Evolutionary conservation across 2,888 invertebrate genomes (phyloP).

Genomic region (Dyspetes luteomarginatus): DNA sequence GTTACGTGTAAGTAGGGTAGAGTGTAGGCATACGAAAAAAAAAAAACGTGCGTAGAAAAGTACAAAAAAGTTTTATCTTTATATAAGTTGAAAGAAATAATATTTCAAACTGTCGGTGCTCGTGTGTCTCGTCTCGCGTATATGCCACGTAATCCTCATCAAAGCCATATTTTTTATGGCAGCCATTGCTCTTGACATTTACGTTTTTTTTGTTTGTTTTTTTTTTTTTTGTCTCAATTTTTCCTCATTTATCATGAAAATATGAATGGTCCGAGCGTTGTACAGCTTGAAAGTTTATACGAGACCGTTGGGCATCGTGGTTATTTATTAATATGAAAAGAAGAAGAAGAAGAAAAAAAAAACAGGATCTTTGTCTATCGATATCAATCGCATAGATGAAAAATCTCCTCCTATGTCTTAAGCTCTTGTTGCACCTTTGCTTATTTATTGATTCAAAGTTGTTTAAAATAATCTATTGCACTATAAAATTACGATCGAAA

Average conservation of each 20-base stretch:
- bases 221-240: constrained; percentile 11
- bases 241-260: constrained; percentile 31
- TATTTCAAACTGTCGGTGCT: constrained; percentile 67
- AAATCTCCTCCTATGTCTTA: constrained; percentile 71
- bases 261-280: constrained; percentile 58
- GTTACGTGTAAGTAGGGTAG: constrained; percentile 72
- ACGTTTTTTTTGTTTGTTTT: constrained; percentile 10
- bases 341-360: constrained; percentile 31
- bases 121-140: constrained; percentile 63
- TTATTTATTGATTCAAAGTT: constrained; percentile 81
- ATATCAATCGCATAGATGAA: constrained; percentile 58
- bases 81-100: constrained; percentile 60
- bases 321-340: constrained; percentile 57
- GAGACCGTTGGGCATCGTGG: constrained; percentile 61
- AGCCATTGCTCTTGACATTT: constrained; percentile 62
- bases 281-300: constrained; percentile 58
- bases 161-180: constrained; percentile 49
- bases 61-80: constrained; percentile 78
- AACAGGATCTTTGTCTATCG: constrained; percentile 57
- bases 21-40: constrained; percentile 68
- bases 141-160: constrained; percentile 53
- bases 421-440: constrained; percentile 81
- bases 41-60: constrained; percentile 79
- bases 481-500: constrained; percentile 70
- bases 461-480: constrained; percentile 75